Percentiles rank a stretch among this genome's conserved stretches.
These are phyloP conservation scores for Eupeodes corollae DNA, from an alignment of 1,140 invertebrate genomes.

Conservation along the genomic window DNA sequence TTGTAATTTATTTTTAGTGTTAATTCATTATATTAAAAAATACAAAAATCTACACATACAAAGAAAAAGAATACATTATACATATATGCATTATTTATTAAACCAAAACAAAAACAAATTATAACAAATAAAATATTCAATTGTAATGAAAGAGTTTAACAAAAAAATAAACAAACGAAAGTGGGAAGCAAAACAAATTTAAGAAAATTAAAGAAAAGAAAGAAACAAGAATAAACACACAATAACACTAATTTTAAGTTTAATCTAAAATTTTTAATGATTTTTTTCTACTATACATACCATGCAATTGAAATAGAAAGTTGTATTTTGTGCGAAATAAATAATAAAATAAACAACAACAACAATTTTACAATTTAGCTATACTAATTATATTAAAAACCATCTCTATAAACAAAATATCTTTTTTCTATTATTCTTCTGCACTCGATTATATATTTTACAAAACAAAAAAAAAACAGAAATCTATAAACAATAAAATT, in stretches of 20 bases:
- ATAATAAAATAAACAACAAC: neutral
- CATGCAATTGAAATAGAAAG: neutral
- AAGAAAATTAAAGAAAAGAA: slow-evolving; percentile 3
- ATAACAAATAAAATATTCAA: neutral
- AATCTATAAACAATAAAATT: no score
- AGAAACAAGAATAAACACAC: neutral
- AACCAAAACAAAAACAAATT: neutral
- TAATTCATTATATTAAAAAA: slow-evolving; percentile 1
- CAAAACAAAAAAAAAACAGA: no score
- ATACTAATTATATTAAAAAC: no score
- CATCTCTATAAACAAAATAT: no score
- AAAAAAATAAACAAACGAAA: no score
- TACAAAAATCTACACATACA: slow-evolving; percentile 2
- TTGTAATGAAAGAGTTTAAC: neutral
- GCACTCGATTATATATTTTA: no score
- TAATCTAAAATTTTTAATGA: neutral
- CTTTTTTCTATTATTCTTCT: no score
- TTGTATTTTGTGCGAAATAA: slow-evolving; percentile 8
- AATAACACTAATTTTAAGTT: neutral
- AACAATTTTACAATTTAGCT: no score
- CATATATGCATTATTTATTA: slow-evolving; percentile 1
- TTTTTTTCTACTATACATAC: no score
- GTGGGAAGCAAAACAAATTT: neutral
- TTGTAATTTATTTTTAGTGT: neutral
- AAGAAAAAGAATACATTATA: neutral